Evolutionary conservation across 2,113 vertebrate species (phyloP).

Genomic region (Pavo muticus): DNA sequence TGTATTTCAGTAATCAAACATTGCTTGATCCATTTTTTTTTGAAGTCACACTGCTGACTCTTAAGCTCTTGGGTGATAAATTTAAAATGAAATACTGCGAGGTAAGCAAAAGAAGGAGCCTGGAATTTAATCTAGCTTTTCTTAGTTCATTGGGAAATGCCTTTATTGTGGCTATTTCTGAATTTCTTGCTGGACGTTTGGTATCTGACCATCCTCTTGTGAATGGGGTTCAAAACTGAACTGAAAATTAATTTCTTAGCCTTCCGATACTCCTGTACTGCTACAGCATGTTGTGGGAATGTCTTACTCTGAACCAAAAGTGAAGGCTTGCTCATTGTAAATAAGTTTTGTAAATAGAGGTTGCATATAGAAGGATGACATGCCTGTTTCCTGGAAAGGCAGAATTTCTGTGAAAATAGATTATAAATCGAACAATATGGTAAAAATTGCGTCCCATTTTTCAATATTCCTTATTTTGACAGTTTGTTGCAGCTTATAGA

Average conservation of each 20-base stretch:
- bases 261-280: background rate
- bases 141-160: conserved; percentile 17
- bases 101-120: conserved; percentile 1
- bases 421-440: background rate
- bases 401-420: background rate
- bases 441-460: background rate
- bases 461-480: background rate
- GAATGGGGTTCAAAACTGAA: background rate
- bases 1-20: background rate
- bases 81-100: conserved; percentile 49
- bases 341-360: background rate
- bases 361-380: background rate
- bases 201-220: background rate
- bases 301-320: background rate
- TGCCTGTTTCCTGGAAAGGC: background rate
- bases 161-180: background rate
- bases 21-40: background rate
- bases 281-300: background rate
- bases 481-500: background rate
- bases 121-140: conserved; percentile 41
- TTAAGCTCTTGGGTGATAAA: conserved; percentile 16
- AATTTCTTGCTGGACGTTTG: background rate
- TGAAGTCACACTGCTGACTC: background rate
- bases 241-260: background rate
- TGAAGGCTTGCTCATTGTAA: background rate